Evolutionary conservation across 1,140 invertebrate genomes (phyloP).

Genomic region (Drosophila sp.): DNA sequence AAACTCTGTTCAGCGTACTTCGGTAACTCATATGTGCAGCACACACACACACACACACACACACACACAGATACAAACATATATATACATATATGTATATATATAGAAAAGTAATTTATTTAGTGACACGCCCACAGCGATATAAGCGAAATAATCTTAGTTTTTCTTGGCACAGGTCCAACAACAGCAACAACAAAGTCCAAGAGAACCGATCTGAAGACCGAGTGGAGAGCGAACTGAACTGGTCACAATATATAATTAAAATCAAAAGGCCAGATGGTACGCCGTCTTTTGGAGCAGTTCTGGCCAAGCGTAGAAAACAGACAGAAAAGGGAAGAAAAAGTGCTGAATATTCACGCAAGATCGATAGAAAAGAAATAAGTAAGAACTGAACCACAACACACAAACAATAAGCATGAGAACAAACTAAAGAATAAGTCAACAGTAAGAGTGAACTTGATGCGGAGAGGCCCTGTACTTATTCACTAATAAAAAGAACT

Average conservation of each 20-base stretch:
- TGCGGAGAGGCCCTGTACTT: too few relatives aligned
- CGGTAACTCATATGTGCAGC: constrained; percentile 23
- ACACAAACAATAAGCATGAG: constrained; percentile 19
- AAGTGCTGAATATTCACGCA: constrained; percentile 9
- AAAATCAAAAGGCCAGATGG: constrained; percentile 82
- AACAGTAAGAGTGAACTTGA: too few relatives aligned
- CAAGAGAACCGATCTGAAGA: neutral
- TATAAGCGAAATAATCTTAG: constrained; percentile 68
- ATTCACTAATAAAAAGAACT: too few relatives aligned
- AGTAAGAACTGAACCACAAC: constrained; percentile 6
- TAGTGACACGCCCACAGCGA: constrained; percentile 77
- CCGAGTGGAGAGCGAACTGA: constrained; percentile 21
- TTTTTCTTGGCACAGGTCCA: constrained; percentile 61
- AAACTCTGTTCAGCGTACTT: constrained; percentile 41
- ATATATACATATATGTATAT: constrained; percentile 31
- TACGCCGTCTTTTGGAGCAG: constrained; percentile 43
- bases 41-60: constrained; percentile 6
- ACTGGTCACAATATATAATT: constrained; percentile 83
- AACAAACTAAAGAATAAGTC: too few relatives aligned
- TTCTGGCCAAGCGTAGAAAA: constrained; percentile 53
- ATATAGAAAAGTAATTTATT: constrained; percentile 83
- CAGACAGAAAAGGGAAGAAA: constrained; percentile 4
- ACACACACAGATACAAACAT: neutral
- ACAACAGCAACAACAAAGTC: constrained; percentile 18
- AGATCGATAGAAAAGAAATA: constrained; percentile 53